Base-by-base conservation (phyloP, 2,113 vertebrate genomes). In the Jacana jacana region DNA sequence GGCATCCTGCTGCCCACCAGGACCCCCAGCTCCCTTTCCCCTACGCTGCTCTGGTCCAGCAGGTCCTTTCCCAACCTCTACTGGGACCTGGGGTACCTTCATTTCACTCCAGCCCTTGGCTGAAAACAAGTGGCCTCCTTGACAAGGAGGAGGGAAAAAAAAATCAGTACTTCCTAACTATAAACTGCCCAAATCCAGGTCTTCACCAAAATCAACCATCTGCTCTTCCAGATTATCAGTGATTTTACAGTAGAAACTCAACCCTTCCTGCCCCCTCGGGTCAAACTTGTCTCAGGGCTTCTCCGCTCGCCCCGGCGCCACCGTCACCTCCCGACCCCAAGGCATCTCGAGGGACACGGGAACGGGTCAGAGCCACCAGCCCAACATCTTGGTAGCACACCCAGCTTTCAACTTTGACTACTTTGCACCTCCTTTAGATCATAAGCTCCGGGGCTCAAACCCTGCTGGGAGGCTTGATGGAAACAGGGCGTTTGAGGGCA, bases 371-470 rank as follows among this genome's bases (percentile, higher is more conserved):
- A 39, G 37, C 23, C 58, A 33, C 72, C 51, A 23, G 30, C 72
- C 51, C 58, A 13, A n/a, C 22, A 3, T 10, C 52, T n/a, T n/a
- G n/a, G n/a, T n/a, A n/a, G n/a, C n/a, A 15, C 1, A 0, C 35
- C 79, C 4, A 3, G 14, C 81, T 23, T 5, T 18, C 22, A 7
- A 25, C 72, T 65, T 33, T 15, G 44, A n/a, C 35, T 35, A 3
- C 9, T 37, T 30, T 55, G 69, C 18, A 13, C 18, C 78, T 84
- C 6, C 11, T 44, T 83, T 8, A 48, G 65, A 81, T 51, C 75
- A 54, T 3, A 48, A 72, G 68, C 77, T 46, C 24, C 76, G 49
- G n/a, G 48, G 61, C 73, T 81, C 13, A 9, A 30, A 71, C 48
- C 5, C 55, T 44, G 37, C 39, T 3, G 3, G 73, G 77, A 48